phyloP scores from a whole-genome alignment of 2,797 vertebrate species.

The Rhinoraja longicauda region DNA sequence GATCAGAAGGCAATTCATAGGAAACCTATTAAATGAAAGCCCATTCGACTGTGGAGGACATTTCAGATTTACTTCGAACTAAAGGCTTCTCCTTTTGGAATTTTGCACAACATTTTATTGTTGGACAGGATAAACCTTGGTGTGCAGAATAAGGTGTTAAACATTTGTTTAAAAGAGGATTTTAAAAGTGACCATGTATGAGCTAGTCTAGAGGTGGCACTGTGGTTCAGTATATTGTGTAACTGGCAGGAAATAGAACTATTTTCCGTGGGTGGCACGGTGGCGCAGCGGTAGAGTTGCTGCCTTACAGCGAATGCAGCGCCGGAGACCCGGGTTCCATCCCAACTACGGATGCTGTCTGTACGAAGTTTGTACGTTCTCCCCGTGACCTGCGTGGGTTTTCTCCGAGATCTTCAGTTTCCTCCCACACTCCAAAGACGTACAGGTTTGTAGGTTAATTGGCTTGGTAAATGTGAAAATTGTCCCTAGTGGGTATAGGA shows the following conservation, averaged over 20 bases:
- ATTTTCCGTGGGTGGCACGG: no score
- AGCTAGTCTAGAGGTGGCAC: conserved; percentile 6
- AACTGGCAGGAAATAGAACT: not conserved
- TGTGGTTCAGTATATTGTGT: not conserved
- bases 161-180: not conserved
- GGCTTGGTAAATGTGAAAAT: no score
- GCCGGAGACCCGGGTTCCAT: no score
- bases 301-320: no score
- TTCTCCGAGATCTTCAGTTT: no score
- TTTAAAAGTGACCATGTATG: not conserved
- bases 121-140: not conserved
- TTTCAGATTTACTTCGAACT: not conserved
- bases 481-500: no score
- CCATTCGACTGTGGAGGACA: not conserved
- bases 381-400: no score
- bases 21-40: not conserved
- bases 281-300: no score
- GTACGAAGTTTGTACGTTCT: no score
- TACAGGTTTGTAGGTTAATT: no score
- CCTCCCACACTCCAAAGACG: no score
- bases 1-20: not conserved
- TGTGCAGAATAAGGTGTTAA: not conserved
- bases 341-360: no score
- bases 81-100: not conserved
- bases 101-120: not conserved